Base-by-base conservation (phyloP, 2,113 vertebrate species). In the Onychostruthus taczanowskii region DNA sequence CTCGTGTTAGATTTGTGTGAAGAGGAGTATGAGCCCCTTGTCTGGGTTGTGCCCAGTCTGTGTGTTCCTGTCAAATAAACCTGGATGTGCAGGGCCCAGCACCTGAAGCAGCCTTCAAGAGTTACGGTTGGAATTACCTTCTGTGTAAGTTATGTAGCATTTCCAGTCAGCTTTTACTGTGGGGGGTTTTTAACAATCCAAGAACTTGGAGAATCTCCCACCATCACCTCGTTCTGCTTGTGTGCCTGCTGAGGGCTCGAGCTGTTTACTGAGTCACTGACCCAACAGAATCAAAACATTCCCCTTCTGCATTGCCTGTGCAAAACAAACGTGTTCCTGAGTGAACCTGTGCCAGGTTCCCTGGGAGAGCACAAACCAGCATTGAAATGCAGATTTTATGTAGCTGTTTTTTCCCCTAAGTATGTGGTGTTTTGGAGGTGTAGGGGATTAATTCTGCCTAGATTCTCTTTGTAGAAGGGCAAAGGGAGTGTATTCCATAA, bases 251-350 rank as follows among this genome's bases (percentile, higher is more conserved):
- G 76, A 50, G 27, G 59, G 86, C 79, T 27, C 15, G 52, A 78
- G 79, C 86, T 90, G 58, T 79, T 93, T 10, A 27, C 62, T 37
- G 79, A 69, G 53, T 88, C 88, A 62, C 70, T 83, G 74, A 63
- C 82, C 84, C 64, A 72, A 5, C 53, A 27, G 61, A 75, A 52
- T 35, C 43, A 61, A 76, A 76, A 37, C 78, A 27, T 67, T 82
- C 44, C 46, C 26, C 56, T 74, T 64, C 61, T 35, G 70, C 27
- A n/a, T 52, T 62, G 23, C 1, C 1, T 5, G 11, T 27, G 82
- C 61, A 59, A 78, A 83, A 5, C 88, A 82, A 21, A 66, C 1
- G 0, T 8, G 15, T 84, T 87, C 59, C 69, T 82, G 33, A 39
- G 73, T 82, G 82, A 93, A 56, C 87, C 63, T 67, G 11, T 75